phyloP scores from a whole-genome alignment of 2,888 invertebrate species.

The Cyclophora albipunctata region DNA sequence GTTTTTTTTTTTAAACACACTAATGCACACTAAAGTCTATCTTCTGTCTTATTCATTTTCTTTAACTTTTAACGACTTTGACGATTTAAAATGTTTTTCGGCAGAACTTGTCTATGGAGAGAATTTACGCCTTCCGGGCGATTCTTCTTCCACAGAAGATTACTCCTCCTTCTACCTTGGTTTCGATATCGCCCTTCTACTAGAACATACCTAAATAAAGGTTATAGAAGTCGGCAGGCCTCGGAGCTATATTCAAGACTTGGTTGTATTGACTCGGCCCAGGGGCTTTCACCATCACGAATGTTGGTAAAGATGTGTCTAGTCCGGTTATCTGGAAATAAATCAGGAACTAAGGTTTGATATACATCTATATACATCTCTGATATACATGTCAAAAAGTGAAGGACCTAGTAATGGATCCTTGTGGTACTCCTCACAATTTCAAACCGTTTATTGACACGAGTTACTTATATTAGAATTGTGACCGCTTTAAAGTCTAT shows the following conservation, averaged over 20 bases:
- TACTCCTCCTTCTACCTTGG: too few species aligned
- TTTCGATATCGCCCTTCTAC: too few species aligned
- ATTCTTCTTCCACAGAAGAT: conserved; percentile 7
- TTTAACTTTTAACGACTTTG: conserved; percentile 5
- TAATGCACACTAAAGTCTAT: too few species aligned
- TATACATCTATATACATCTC: not conserved
- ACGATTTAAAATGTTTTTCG: conserved; percentile 16
- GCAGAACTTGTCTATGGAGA: conserved; percentile 26
- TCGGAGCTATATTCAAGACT: conserved; percentile 45
- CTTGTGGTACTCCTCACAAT: too few species aligned
- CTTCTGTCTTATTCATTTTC: too few species aligned
- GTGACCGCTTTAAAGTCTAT: too few species aligned
- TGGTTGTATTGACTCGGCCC: conserved; percentile 27
- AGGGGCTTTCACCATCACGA: conserved; percentile 49
- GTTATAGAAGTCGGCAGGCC: conserved; percentile 15
- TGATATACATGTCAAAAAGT: not conserved
- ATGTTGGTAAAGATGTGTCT: conserved; percentile 37
- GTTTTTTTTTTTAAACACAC: too few species aligned
- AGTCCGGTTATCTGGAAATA: conserved; percentile 37
- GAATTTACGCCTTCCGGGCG: conserved; percentile 22
- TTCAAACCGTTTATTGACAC: too few species aligned
- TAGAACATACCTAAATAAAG: too few species aligned
- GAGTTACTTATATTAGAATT: too few species aligned
- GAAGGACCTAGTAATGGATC: too few species aligned
- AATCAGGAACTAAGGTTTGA: not conserved